A percentile compares a stretch with the other conserved stretches of the same genome.
These are phyloP conservation scores for Dasyornis broadbenti DNA, from an alignment of 2,113 vertebrate genomes.

Conservation along the genomic window DNA sequence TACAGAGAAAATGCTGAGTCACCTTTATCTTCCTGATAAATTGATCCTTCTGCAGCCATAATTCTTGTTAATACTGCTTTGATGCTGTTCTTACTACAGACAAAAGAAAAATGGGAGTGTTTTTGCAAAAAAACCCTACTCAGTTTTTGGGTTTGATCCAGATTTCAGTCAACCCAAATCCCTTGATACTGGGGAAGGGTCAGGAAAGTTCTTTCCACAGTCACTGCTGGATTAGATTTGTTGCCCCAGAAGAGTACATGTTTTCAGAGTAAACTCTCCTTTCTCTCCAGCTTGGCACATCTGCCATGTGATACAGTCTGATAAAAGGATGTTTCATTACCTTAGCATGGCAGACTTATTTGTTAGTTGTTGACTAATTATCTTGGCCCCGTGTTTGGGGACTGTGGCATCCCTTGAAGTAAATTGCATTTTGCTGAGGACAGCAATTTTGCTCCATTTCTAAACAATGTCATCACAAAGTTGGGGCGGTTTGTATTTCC, in stretches of 20 bases:
- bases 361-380: slow-evolving; percentile 45
- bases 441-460: slow-evolving; percentile 2
- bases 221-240: not conserved
- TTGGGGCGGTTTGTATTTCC: not conserved
- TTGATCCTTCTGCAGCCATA: not conserved
- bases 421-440: slow-evolving; percentile 16
- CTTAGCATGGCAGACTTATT: slow-evolving; percentile 43
- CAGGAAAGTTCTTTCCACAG: not conserved
- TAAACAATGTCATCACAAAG: not conserved
- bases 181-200: not conserved
- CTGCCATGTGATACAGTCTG: not conserved
- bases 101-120: not conserved
- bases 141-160: not conserved
- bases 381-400: not conserved
- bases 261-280: not conserved
- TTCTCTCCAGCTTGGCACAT: not conserved
- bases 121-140: not conserved
- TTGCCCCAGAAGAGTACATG: not conserved
- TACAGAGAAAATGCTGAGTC: not conserved
- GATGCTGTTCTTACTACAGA: not conserved
- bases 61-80: not conserved
- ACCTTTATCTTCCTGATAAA: not conserved
- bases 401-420: not conserved
- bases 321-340: slow-evolving; percentile 30
- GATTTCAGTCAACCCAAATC: not conserved